Base-by-base conservation (phyloP, 2,113 vertebrate species). In the Montifringilla adamsi region DNA sequence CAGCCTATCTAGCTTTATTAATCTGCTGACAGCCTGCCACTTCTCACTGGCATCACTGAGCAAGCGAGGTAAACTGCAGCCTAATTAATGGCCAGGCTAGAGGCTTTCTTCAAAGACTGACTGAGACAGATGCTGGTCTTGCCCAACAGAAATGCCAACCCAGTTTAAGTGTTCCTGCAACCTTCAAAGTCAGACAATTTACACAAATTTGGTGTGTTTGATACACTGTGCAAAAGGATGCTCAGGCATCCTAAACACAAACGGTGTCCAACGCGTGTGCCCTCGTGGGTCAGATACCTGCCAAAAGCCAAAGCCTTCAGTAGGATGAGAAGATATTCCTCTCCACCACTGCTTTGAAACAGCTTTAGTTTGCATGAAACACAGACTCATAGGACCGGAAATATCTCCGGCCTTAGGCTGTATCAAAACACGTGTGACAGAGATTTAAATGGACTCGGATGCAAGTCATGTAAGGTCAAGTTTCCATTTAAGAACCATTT, bases 391-490 rank as follows among this genome's bases (percentile, higher is more conserved):
- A 84, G 39, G 73, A 75, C 83, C 89, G 91, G 86, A 95, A 96
- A 91, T 67, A 87, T 92, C 60, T 81, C 64, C 0, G 2, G 89
- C 96, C 93, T 84, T 75, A 92, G 96, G 96, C 86, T 90, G 59
- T 77, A 94, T 96, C 93, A 94, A 95, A 94, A 89, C 89, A 81
- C 21, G 93, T 96, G 80, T 94, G 94, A 95, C 84, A 92, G 93
- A 96, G 74, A 97, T 97, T 89, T 96, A 90, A 96, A 95, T 87
- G 91, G 96, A 95, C 93, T 97, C 94, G 94, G 94, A 94, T 95
- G 73, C 89, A 75, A 97, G 95, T 92, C 89, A 78, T 72, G 15
- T 94, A 91, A 96, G 95, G 96, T 95, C 96, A 94, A 89, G 76
- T 68, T 96, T 85, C 85, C 76, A 50, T 88, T 92, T 95, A 91